Evolutionary conservation across 2,113 vertebrate species (phyloP).

Genomic region (Garra rufa): DNA sequence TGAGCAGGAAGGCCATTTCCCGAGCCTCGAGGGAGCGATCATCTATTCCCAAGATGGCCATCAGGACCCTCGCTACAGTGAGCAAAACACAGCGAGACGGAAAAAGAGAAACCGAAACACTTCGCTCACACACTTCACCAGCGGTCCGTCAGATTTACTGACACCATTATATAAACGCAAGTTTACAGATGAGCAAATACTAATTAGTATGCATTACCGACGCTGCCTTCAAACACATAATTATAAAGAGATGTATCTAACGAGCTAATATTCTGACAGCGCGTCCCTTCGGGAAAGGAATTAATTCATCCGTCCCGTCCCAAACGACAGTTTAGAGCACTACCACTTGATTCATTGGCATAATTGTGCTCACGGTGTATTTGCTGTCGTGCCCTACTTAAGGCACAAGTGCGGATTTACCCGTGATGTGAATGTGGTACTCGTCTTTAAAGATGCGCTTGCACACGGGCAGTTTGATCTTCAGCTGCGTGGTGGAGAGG

Average conservation of each 20-base stretch:
- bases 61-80: constrained; percentile 25
- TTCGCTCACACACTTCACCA: neutral
- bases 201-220: constrained; percentile 15
- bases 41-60: constrained; percentile 56
- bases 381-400: neutral
- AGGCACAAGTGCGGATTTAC: constrained; percentile 69
- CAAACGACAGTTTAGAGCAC: neutral
- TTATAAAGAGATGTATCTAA: constrained; percentile 32
- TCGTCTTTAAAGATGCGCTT: constrained; percentile 93
- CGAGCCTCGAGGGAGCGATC: constrained; percentile 67
- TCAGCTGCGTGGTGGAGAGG: constrained; percentile 90
- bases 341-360: neutral
- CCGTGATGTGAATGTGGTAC: constrained; percentile 97
- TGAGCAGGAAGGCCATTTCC: constrained; percentile 62
- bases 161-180: neutral
- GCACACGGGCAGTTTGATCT: constrained; percentile 91
- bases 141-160: neutral
- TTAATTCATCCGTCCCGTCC: constrained; percentile 11
- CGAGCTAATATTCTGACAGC: constrained; percentile 37
- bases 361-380: neutral
- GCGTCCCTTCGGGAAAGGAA: neutral
- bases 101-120: neutral
- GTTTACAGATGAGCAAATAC: constrained; percentile 32
- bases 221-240: neutral
- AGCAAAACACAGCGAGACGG: neutral